These are phyloP conservation scores for Piprites chloris DNA, from an alignment of 2,113 vertebrate genomes.

Conservation along the genomic window DNA sequence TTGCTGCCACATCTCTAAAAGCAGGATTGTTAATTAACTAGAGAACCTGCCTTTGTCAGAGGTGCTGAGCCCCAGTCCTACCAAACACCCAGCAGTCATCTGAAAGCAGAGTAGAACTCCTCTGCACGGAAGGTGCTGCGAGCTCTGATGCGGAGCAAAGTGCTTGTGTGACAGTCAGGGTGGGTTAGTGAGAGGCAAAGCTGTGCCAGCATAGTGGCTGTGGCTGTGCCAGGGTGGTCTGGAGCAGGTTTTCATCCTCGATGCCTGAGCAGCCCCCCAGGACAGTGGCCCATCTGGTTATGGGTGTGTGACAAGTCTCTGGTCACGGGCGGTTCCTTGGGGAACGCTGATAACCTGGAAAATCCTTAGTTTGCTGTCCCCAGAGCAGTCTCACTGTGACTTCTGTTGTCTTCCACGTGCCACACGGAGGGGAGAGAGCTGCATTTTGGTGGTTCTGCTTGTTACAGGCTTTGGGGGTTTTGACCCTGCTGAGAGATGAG, in stretches of 20 bases:
- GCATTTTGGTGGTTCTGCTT: neutral
- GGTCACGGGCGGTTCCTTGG: neutral
- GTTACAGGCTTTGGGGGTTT: neutral
- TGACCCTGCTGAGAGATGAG: neutral
- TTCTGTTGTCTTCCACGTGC: neutral
- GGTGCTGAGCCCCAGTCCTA: neutral
- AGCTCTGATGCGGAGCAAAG: neutral
- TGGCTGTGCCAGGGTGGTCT: neutral
- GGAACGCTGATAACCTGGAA: neutral
- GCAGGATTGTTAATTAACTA: neutral
- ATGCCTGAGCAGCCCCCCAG: neutral
- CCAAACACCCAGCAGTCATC: neutral
- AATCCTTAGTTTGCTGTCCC: neutral
- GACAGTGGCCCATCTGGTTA: neutral
- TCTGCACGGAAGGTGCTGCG: fast-evolving
- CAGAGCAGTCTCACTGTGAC: neutral
- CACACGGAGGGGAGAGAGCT: neutral
- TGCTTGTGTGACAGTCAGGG: fast-evolving
- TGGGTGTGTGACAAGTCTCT: neutral
- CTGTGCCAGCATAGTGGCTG: neutral
- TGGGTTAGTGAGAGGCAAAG: neutral
- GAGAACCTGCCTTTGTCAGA: neutral
- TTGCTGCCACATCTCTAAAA: neutral
- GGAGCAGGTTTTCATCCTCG: neutral
- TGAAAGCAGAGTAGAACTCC: neutral